These are phyloP conservation scores for Melikaiella ostensackeni DNA, from an alignment of 2,888 invertebrate species.

Conservation along the genomic window DNA sequence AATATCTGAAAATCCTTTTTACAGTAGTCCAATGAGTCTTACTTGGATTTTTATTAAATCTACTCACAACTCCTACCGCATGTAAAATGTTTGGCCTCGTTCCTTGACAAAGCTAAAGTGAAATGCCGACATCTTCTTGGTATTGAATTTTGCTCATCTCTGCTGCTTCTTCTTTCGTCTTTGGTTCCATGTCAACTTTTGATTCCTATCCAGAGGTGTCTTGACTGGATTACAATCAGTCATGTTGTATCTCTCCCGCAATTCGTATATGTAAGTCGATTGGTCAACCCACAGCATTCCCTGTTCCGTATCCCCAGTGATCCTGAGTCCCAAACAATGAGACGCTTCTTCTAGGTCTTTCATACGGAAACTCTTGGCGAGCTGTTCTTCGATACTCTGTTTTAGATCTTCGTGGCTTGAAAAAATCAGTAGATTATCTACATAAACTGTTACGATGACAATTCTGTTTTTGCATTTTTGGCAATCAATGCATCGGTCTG, in stretches of 20 bases:
- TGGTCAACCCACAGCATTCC: constrained; percentile 47
- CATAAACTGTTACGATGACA: too few relatives aligned
- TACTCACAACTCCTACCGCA: constrained; percentile 37
- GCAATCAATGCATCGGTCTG: too few relatives aligned
- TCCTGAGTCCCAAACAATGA: neutral
- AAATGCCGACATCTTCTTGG: constrained; percentile 27
- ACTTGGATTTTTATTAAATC: constrained; percentile 39
- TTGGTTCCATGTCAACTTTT: neutral
- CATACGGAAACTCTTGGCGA: too few relatives aligned
- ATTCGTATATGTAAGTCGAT: constrained; percentile 48
- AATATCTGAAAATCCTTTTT: constrained; percentile 45
- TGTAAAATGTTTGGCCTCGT: constrained; percentile 41
- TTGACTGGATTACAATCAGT: constrained; percentile 38
- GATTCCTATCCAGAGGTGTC: constrained; percentile 39
- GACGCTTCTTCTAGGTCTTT: too few relatives aligned
- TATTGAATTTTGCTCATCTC: constrained; percentile 38
- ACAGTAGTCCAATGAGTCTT: constrained; percentile 34
- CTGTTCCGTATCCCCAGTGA: constrained; percentile 42
- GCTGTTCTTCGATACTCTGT: too few relatives aligned
- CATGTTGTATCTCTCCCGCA: constrained; percentile 41
- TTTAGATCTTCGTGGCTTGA: too few relatives aligned
- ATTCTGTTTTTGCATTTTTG: too few relatives aligned
- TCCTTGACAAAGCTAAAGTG: neutral
- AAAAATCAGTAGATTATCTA: too few relatives aligned
- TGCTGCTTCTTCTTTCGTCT: neutral